A percentile compares a stretch with the other conserved stretches of the same genome.
Conservation (phyloP, 2,888 invertebrate species). For the Pristionchus japonicus region DNA sequence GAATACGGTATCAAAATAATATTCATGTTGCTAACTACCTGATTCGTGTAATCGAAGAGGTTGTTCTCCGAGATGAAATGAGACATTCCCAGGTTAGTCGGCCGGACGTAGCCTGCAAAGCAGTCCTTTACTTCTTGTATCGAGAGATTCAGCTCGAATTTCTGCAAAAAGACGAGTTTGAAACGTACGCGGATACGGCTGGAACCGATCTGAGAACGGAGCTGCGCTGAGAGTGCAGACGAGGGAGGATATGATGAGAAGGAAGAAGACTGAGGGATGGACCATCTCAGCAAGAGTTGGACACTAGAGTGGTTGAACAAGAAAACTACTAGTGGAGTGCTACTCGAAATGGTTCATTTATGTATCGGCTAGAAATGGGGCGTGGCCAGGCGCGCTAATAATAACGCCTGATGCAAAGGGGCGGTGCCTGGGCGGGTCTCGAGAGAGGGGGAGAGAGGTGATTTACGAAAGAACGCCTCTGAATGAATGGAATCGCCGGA, state of each 20-base stretch:
- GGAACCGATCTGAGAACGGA: not conserved
- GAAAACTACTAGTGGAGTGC: not conserved
- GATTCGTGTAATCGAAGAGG: slow-evolving; percentile 27
- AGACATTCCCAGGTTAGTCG: not conserved
- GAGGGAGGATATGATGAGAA: not conserved
- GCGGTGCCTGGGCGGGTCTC: not conserved
- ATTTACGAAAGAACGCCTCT: not conserved
- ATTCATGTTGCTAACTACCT: no score
- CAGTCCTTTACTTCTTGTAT: not conserved
- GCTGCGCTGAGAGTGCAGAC: not conserved
- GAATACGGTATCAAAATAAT: not conserved
- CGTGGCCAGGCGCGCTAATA: not conserved
- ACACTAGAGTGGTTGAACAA: not conserved
- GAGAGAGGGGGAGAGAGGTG: not conserved
- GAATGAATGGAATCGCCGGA: not conserved
- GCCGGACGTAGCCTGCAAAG: not conserved
- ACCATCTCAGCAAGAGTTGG: not conserved
- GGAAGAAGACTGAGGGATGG: not conserved
- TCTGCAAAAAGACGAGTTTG: no score
- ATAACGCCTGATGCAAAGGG: not conserved
- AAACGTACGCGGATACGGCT: slow-evolving; percentile 7
- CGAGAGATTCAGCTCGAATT: not conserved
- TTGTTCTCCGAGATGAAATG: not conserved
- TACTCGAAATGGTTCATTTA: not conserved
- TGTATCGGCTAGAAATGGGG: not conserved